Evolutionary conservation across 2,113 vertebrate species (phyloP), one percentile per base, ranked within the genome.

Genomic region (Elgaria multicarinata): DNA sequence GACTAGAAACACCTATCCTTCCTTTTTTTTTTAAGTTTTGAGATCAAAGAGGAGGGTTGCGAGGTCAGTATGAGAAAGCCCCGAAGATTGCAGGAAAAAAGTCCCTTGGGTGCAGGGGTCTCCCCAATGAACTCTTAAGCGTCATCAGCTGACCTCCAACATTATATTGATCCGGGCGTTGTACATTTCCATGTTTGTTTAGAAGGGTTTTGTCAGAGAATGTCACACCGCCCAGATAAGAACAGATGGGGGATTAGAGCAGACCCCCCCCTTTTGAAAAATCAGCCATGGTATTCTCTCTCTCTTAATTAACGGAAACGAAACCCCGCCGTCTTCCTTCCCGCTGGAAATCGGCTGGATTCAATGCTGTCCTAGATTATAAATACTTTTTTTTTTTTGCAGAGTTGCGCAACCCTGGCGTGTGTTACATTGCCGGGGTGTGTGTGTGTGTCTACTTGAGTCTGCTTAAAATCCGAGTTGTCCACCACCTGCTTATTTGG

Each of bases 401-500:
- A 62, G 33, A 58, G 87, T n/a, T 33, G 81, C 42, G 22, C 88
- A 1, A 89, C 90, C 85, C 83, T 2, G 31, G 90, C 89, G 67
- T 46, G 18, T 55, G 31, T n/a, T 5, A 26, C 69, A 22, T 0
- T 0, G 9, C 13, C 44, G 87, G 90, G 28, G 82, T 74, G 88
- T 94, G n/a, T n/a, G n/a, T n/a, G n/a, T n/a, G n/a, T n/a, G n/a
- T 93, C 90, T 88, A 74, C 58, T 3, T 72, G 75, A 92, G 12
- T 66, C 9, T 92, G 92, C 89, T 93, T 94, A 33, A 83, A 94
- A 78, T 85, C 91, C 94, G 91, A 95, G 89, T 10, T 1, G 83
- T 94, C 90, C 92, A 77, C 93, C 90, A 94, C 95, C 92, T 95
- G 93, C 95, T 94, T 93, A 90, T 74, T 89, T 82, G 8, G 36